Conservation (phyloP, 2,888 invertebrate genomes). For the Tenodera sinensis region DNA sequence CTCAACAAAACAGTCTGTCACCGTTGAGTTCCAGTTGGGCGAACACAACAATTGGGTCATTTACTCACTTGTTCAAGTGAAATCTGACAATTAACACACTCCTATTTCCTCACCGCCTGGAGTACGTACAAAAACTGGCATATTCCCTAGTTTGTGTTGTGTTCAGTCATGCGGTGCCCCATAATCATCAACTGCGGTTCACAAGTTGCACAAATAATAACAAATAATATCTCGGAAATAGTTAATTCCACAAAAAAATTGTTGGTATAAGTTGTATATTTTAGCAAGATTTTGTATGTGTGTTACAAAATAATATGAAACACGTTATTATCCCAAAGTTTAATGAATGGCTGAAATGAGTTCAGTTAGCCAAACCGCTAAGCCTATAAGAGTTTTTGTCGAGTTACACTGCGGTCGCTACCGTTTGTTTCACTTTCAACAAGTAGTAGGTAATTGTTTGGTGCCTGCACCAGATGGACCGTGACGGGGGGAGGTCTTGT, state of each 20-base stretch:
- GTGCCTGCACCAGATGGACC: background rate
- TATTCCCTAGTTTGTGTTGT: background rate
- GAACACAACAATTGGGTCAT: background rate
- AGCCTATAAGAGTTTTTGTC: no score
- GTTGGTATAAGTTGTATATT: no score
- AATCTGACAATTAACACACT: background rate
- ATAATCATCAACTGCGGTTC: background rate
- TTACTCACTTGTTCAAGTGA: background rate
- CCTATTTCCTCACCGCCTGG: no score
- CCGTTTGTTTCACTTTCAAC: background rate
- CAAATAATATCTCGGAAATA: no score
- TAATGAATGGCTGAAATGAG: no score
- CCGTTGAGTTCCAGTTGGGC: background rate
- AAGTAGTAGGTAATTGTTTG: background rate
- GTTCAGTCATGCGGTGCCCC: background rate
- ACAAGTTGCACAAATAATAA: no score
- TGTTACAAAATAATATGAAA: no score
- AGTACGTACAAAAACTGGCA: no score
- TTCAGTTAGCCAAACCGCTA: no score
- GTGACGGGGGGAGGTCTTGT: background rate
- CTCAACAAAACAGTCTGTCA: background rate
- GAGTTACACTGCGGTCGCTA: background rate
- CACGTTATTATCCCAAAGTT: no score
- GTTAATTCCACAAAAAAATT: no score
- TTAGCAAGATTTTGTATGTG: no score